phyloP scores from a whole-genome alignment of 2,113 vertebrate genomes.

The Aleadryas rufinucha region DNA sequence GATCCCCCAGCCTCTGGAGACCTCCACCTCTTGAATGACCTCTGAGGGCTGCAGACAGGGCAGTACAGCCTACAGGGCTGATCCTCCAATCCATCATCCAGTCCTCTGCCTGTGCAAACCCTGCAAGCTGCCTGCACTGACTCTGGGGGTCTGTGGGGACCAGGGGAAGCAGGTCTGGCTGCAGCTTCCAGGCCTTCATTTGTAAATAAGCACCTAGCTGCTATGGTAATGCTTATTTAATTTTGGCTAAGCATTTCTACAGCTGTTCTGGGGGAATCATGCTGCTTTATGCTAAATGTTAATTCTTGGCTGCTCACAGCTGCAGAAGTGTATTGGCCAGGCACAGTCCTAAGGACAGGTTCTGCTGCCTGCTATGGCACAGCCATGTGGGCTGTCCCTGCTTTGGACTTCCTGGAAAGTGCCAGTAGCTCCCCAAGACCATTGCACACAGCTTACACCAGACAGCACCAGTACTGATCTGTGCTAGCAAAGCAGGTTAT shows the following conservation, averaged over 20 bases:
- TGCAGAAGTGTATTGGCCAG: background rate
- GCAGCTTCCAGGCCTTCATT: background rate
- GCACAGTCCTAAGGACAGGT: background rate
- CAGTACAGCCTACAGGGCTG: background rate
- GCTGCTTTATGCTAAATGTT: background rate
- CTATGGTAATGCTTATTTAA: conserved; percentile 56
- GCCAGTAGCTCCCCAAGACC: background rate
- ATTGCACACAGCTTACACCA: background rate
- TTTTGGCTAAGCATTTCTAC: conserved; percentile 28
- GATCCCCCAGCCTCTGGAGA: background rate
- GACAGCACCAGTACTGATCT: background rate
- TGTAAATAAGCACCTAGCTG: conserved; percentile 47
- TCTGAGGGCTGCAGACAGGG: background rate
- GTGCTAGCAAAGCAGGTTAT: background rate
- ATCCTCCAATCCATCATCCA: background rate
- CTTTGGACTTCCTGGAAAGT: background rate
- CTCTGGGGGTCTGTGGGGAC: background rate
- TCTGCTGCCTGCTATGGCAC: background rate
- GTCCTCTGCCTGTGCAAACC: background rate
- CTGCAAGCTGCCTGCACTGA: background rate
- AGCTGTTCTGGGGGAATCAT: background rate
- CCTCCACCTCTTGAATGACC: background rate
- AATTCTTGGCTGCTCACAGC: conserved; percentile 6
- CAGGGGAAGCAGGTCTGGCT: background rate
- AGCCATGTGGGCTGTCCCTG: rapidly evolving